phyloP scores from a whole-genome alignment of 2,888 invertebrate genomes.

The Catocala fraxini region DNA sequence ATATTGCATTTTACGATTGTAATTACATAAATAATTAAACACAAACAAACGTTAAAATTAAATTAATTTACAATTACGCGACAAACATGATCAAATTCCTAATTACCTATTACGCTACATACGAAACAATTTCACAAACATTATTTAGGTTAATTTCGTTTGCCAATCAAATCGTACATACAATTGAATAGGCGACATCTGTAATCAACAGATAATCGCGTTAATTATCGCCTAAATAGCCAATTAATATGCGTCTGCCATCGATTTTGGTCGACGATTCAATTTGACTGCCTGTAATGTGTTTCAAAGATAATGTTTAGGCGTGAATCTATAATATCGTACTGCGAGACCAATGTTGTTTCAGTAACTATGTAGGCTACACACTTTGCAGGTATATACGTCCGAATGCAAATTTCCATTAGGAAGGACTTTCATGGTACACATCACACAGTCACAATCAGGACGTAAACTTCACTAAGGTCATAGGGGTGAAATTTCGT shows the following conservation, averaged over 20 bases:
- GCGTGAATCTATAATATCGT: neutral
- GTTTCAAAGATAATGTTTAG: constrained; percentile 5
- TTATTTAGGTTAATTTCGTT: constrained; percentile 28
- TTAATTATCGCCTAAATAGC: constrained; percentile 50
- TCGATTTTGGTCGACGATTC: constrained; percentile 23
- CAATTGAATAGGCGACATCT: constrained; percentile 51
- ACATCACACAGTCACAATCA: too few species aligned
- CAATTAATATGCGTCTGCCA: constrained; percentile 45
- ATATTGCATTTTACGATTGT: too few species aligned
- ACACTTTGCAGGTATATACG: too few species aligned
- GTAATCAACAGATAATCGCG: constrained; percentile 56
- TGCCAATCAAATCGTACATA: constrained; percentile 23
- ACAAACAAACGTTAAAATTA: neutral
- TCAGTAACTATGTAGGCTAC: too few species aligned
- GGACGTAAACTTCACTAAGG: too few species aligned
- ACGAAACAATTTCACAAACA: constrained; percentile 16
- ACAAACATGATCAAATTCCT: neutral
- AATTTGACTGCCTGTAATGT: constrained; percentile 12
- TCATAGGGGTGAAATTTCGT: too few species aligned
- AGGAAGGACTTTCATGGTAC: too few species aligned
- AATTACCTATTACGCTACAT: neutral
- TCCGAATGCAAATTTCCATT: too few species aligned
- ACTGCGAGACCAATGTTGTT: too few species aligned
- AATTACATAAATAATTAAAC: too few species aligned
- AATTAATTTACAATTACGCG: neutral